A percentile compares a stretch with the other conserved stretches of the same genome.
Conservation (phyloP, 1,140 invertebrate genomes). For the Nilaparvata lugens region DNA sequence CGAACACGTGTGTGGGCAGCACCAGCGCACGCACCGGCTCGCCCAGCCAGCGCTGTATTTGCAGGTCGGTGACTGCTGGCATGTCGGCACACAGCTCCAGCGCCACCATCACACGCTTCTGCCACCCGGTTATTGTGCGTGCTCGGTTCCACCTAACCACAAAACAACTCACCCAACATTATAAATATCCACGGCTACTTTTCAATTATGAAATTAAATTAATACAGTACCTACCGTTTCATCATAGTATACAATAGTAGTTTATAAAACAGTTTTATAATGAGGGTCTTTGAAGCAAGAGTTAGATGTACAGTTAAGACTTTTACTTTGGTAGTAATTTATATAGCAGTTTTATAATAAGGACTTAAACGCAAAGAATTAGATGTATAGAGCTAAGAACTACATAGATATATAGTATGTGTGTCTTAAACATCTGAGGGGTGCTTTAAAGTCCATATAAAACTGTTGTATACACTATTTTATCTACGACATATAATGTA, state of each 20-base stretch:
- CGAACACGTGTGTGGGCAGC: constrained; percentile 71
- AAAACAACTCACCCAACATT: no score
- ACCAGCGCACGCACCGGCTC: constrained; percentile 85
- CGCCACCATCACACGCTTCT: constrained; percentile 62
- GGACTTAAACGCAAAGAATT: no score
- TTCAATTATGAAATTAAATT: background rate
- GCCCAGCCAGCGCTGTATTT: constrained; percentile 79
- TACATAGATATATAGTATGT: no score
- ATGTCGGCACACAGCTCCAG: constrained; percentile 55
- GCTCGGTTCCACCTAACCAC: constrained; percentile 84
- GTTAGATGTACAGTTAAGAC: no score
- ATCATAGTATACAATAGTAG: constrained; percentile 1
- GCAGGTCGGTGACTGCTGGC: constrained; percentile 47
- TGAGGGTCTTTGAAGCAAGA: no score
- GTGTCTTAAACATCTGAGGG: no score
- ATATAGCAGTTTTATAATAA: constrained; percentile 11
- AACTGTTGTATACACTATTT: no score
- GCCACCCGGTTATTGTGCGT: constrained; percentile 61
- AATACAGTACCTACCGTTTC: background rate
- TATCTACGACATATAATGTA: no score
- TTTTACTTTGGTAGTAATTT: no score
- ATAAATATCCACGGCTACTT: background rate
- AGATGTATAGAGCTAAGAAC: no score
- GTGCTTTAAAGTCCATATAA: no score
- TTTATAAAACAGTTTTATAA: no score